Evolutionary conservation across 2,797 vertebrate genomes (phyloP).

Genomic region (Triplophysa bombifrons): DNA sequence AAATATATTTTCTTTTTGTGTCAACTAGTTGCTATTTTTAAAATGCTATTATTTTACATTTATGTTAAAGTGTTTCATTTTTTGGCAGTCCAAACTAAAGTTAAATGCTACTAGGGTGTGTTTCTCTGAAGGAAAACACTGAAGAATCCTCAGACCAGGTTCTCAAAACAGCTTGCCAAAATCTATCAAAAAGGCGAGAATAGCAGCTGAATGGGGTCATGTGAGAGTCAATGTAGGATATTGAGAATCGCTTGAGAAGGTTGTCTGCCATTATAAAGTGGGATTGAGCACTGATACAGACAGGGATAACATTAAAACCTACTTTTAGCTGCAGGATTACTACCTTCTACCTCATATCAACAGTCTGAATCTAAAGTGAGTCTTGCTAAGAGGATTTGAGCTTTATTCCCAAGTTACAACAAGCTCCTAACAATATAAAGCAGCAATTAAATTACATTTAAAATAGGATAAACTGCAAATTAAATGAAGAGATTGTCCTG

Average conservation of each 20-base stretch:
- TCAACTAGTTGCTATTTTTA: no score
- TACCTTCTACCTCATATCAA: slow-evolving; percentile 11
- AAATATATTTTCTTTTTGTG: no score
- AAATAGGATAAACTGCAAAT: background rate
- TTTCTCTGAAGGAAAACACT: background rate
- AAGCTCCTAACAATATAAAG: background rate
- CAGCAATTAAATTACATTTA: background rate
- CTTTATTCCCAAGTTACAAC: background rate
- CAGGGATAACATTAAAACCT: background rate
- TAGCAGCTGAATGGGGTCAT: background rate
- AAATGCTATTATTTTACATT: no score
- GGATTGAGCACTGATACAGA: slow-evolving; percentile 11
- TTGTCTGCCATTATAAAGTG: slow-evolving; percentile 13
- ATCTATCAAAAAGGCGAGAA: background rate
- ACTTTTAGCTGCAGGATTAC: slow-evolving; percentile 15
- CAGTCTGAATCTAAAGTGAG: slow-evolving; percentile 28
- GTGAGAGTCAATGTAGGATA: slow-evolving; percentile 2
- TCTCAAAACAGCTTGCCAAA: background rate
- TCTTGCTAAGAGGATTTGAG: slow-evolving; percentile 35
- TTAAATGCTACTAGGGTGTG: no score
- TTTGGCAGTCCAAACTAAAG: no score
- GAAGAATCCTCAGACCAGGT: background rate
- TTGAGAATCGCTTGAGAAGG: slow-evolving; percentile 11
- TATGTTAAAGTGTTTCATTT: no score
- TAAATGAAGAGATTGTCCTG: background rate